Conservation (phyloP, 2,888 invertebrate species). For the Eurytoma californica region DNA sequence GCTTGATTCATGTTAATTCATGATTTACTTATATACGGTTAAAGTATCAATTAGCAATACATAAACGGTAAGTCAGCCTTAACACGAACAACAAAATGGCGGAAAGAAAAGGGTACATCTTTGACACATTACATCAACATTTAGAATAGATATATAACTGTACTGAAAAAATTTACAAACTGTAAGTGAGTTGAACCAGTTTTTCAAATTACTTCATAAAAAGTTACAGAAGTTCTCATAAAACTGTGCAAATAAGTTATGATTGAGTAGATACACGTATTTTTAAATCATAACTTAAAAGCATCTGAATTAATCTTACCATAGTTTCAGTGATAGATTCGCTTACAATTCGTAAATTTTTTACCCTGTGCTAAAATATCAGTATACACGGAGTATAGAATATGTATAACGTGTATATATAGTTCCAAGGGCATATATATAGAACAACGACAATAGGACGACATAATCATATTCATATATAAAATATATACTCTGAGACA, state of each 20-base stretch:
- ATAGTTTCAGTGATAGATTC: background rate
- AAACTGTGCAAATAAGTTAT: background rate
- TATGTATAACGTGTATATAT: constrained; percentile 14
- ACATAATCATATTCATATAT: constrained; percentile 36
- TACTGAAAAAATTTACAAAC: constrained; percentile 22
- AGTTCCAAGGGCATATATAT: constrained; percentile 27
- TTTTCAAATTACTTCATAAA: background rate
- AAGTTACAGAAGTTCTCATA: too few relatives aligned
- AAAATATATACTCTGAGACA: constrained; percentile 46
- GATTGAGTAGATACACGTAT: too few relatives aligned
- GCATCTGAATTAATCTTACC: background rate
- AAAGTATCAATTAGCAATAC: constrained; percentile 32
- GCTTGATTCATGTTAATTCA: too few relatives aligned
- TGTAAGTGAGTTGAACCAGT: background rate
- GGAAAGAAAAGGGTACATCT: constrained; percentile 28
- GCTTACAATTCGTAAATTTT: constrained; percentile 4
- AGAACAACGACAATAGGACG: constrained; percentile 51
- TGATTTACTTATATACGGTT: too few relatives aligned
- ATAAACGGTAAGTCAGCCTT: constrained; percentile 44
- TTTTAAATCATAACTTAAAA: background rate
- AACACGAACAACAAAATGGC: constrained; percentile 35
- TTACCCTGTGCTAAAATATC: constrained; percentile 11
- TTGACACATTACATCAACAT: constrained; percentile 39
- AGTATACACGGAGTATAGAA: background rate
- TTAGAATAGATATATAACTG: constrained; percentile 18